phyloP scores from a whole-genome alignment of 2,888 invertebrate species.

The Drosophila tanythrix region DNA sequence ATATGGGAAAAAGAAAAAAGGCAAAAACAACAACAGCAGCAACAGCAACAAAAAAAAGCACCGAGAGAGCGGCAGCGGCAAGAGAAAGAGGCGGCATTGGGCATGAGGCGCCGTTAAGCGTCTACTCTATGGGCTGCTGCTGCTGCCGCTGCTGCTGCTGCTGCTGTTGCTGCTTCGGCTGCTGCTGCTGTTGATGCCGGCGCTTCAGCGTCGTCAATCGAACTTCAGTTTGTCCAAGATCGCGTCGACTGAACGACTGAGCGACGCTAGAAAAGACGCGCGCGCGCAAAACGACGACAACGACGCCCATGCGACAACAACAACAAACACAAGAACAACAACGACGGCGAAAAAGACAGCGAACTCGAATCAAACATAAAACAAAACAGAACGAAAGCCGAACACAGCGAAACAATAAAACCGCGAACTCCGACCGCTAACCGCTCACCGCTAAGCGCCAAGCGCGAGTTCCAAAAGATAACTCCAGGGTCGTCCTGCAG shows the following conservation, averaged over 20 bases:
- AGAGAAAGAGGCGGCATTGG: conserved; percentile 14
- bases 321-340: conserved; percentile 25
- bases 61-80: conserved; percentile 14
- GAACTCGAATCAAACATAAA: conserved; percentile 43
- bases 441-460: conserved; percentile 4
- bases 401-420: conserved; percentile 31
- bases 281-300: conserved; percentile 51
- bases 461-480: not conserved
- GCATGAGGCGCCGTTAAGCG: conserved; percentile 19
- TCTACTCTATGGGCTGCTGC: conserved; percentile 6
- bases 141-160: not conserved
- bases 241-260: conserved; percentile 74
- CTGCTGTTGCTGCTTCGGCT: not conserved
- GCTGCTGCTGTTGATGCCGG: conserved; percentile 18
- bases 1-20: conserved; percentile 25
- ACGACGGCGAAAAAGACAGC: conserved; percentile 42
- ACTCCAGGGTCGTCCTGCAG: conserved; percentile 24
- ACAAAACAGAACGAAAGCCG: conserved; percentile 33
- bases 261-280: conserved; percentile 64
- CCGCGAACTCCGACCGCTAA: conserved; percentile 17
- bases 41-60: not conserved
- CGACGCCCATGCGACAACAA: conserved; percentile 20
- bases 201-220: conserved; percentile 54
- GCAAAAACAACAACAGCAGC: not conserved
- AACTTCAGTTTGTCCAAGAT: conserved; percentile 82